Evolutionary conservation across 2,888 invertebrate species (phyloP), one percentile per base, ranked within the genome.

Genomic region (Latheticus oryzae): DNA sequence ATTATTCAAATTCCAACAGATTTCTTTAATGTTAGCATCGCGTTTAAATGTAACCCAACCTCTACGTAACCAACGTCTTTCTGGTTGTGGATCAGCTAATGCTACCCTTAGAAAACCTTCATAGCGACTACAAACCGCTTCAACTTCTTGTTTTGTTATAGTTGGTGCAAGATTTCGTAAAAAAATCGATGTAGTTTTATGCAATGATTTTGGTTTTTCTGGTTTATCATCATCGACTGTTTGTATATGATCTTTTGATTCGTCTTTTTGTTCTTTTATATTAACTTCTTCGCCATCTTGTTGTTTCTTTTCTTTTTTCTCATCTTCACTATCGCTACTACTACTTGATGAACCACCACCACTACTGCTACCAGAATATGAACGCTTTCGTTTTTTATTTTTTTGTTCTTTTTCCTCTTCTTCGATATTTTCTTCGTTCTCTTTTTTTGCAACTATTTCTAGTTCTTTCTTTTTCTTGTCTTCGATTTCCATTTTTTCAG

Each of bases 21-120:
- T 98, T 76, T 99, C 98, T 76, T 98, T 98, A 65, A 99, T 98
- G 79, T 98, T 97, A 33, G 98, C 97, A 73, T 95, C 92, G 11
- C 97, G 85, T 64, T 93, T 91, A 80, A 97, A 98, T 0, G 98
- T 98, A 21, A 97, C 96, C 98, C 98, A 99, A 26, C 97, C 99
- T 38, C 98, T 87, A 7, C 99, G 88, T 79, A 94, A 92, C 91
- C 97, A 99, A 30, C 95, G 87, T 12, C 97, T 85, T 75, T 99
- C 99, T 0, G 96, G 93, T 72, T 96, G 87, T 0, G 99, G 98
- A 80, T 99, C 99, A 0, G 98, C 97, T 50, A 99, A 85, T 0
- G 97, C 97, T 5, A 98, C 95, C 43, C 99, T 86, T 55, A 98
- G 81, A 77, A 95, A 99, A 0, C 98, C 99, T 16, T 91, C 90